Evolutionary conservation across 2,888 invertebrate species (phyloP), one percentile per base, ranked within the genome.

Genomic region (Dasysyrphus albostriatus): DNA sequence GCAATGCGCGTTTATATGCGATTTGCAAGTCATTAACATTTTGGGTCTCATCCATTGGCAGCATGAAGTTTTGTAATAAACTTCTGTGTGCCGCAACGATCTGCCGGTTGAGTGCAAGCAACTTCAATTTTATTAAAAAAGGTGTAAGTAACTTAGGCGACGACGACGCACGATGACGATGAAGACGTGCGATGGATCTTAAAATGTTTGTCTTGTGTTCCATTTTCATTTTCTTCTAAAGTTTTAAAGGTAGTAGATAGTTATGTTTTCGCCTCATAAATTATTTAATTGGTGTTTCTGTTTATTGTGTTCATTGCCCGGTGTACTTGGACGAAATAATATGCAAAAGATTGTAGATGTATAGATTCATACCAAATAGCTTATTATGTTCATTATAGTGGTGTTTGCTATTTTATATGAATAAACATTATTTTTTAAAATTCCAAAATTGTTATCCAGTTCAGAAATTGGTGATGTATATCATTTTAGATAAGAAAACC

Each of bases 11-110:
- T 77, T 73, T 39, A 61, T 63, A 74, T 82, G 74, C 70, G 58
- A 82, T 74, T 82, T 74, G 77, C 77, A 82, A 82, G 85, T 74
- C 77, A 82, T 85, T 85, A 82, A 51, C 73, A 81, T 85, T 85
- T 82, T 77, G 76, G 77, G 77, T 47, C 51, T 74, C 61, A 59
- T 81, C 76, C 73, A 77, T 56, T 81, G 77, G 77, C 69, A 70
- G 54, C 54, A 39, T 34, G 24, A 47, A 44, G 69, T 85, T 81
- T 85, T 82, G 58, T 78, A 78, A 82, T 70, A 37, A 70, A 54
- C 69, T 67, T 39, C n/a, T 69, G n/a, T 73, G 24, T 49, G 44
- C 0, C 9, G 19, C 19, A 24, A 19, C 37, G 12, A n/a, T n/a
- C n/a, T 5, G 51, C 59, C 65, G 59, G 61, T 56, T 70, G 29